phyloP scores from a whole-genome alignment of 2,888 invertebrate species.

The Geotrupes spiniger region DNA sequence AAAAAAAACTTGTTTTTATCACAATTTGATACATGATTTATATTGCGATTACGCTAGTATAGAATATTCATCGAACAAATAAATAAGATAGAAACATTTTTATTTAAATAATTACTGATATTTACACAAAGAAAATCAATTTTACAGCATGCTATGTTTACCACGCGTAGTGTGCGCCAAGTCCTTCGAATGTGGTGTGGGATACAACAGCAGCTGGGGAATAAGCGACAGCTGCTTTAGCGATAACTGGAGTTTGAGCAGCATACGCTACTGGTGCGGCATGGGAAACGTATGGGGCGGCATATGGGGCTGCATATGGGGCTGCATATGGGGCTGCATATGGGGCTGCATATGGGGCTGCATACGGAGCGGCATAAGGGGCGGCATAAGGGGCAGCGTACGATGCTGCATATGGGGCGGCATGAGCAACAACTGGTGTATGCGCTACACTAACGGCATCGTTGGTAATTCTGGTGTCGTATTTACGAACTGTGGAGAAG shows the following conservation, averaged over 20 bases:
- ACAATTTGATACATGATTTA: too few species aligned
- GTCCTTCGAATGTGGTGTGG: constrained; percentile 63
- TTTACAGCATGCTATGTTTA: constrained; percentile 42
- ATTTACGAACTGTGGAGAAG: constrained; percentile 60
- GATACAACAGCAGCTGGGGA: constrained; percentile 62
- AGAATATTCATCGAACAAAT: too few species aligned
- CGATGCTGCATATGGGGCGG: constrained; percentile 43
- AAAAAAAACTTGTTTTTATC: too few species aligned
- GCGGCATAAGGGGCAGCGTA: constrained; percentile 42
- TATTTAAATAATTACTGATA: too few species aligned
- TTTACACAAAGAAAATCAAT: not conserved
- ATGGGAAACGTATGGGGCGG: constrained; percentile 29
- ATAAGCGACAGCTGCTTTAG: constrained; percentile 51
- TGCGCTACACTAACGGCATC: constrained; percentile 53
- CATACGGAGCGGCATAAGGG: constrained; percentile 13
- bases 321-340: constrained; percentile 45
- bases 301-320: constrained; percentile 36
- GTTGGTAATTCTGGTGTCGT: constrained; percentile 58
- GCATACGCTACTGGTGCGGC: constrained; percentile 35
- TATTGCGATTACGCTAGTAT: too few species aligned
- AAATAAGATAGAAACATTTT: too few species aligned
- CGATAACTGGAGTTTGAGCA: constrained; percentile 31
- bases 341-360: constrained; percentile 25
- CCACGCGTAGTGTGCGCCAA: constrained; percentile 64
- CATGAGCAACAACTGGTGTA: constrained; percentile 49